Evolutionary conservation across 2,888 invertebrate genomes (phyloP).

Genomic region (Zootermopsis nevadensis): DNA sequence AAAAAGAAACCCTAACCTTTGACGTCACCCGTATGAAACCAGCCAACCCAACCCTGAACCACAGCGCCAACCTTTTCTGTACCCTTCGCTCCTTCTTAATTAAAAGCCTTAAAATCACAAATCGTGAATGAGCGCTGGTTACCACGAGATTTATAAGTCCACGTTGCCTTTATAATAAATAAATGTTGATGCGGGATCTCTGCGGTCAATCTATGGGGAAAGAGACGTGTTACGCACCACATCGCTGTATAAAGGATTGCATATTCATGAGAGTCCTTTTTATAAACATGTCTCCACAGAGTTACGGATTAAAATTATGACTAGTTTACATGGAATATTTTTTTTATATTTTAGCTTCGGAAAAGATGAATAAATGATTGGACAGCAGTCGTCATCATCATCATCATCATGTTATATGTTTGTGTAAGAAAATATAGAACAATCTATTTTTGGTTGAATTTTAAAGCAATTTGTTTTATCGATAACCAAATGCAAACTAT

Average conservation of each 20-base stretch:
- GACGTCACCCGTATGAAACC: slow-evolving; percentile 36
- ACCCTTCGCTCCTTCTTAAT: slow-evolving; percentile 27
- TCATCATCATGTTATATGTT: too few species aligned
- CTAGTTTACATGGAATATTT: too few species aligned
- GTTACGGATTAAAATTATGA: too few species aligned
- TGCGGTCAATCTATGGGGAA: slow-evolving; percentile 28
- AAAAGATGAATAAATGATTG: too few species aligned
- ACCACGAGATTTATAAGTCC: slow-evolving; percentile 36
- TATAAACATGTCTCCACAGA: too few species aligned
- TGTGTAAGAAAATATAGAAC: too few species aligned
- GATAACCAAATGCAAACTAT: too few species aligned
- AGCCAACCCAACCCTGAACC: slow-evolving; percentile 33
- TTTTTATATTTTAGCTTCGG: too few species aligned
- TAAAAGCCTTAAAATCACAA: slow-evolving; percentile 45
- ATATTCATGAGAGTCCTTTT: slow-evolving; percentile 30
- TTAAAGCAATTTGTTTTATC: too few species aligned
- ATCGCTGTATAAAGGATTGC: slow-evolving; percentile 20
- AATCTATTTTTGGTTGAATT: too few species aligned
- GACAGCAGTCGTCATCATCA: too few species aligned
- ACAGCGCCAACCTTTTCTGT: background rate
- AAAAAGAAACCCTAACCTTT: slow-evolving; percentile 25
- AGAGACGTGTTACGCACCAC: background rate
- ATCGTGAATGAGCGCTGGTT: slow-evolving; percentile 35
- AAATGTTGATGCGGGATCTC: slow-evolving; percentile 33
- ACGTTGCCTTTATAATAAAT: slow-evolving; percentile 41